A percentile compares a stretch with the other conserved stretches of the same genome.
Evolutionary conservation across 2,113 vertebrate species (phyloP).

Genomic region (Narcine bancroftii): DNA sequence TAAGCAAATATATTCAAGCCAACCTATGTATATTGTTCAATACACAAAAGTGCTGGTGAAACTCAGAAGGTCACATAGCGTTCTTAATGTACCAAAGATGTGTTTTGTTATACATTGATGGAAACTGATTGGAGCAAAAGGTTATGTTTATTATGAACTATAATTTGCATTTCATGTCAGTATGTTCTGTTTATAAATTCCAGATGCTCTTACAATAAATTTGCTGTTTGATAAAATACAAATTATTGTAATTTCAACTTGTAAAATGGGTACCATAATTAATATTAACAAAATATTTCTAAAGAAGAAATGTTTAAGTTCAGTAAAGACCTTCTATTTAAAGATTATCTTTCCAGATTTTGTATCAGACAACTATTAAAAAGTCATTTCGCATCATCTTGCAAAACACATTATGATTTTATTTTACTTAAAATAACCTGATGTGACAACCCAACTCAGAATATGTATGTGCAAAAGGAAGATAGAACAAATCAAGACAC

Average conservation of each 20-base stretch:
- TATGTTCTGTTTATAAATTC: neutral
- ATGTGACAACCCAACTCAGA: neutral
- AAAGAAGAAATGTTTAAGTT: neutral
- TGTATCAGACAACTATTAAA: neutral
- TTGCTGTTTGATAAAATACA: neutral
- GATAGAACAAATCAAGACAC: too few relatives aligned
- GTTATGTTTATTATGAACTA: neutral
- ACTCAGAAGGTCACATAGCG: too few relatives aligned
- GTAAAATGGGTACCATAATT: neutral
- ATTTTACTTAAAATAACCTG: neutral
- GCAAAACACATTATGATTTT: neutral
- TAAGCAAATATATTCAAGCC: neutral
- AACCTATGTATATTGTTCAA: neutral
- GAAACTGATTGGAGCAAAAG: neutral
- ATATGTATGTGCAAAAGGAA: too few relatives aligned
- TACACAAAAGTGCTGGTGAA: too few relatives aligned
- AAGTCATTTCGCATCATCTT: neutral
- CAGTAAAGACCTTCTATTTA: neutral
- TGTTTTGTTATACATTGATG: neutral
- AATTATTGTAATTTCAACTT: neutral
- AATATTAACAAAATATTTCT: neutral
- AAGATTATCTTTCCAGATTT: neutral
- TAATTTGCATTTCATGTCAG: neutral
- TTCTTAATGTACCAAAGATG: too few relatives aligned
- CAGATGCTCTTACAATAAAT: neutral